Conservation (phyloP, 2,797 vertebrate species). For the Sternarchorhynchus goeldii region DNA sequence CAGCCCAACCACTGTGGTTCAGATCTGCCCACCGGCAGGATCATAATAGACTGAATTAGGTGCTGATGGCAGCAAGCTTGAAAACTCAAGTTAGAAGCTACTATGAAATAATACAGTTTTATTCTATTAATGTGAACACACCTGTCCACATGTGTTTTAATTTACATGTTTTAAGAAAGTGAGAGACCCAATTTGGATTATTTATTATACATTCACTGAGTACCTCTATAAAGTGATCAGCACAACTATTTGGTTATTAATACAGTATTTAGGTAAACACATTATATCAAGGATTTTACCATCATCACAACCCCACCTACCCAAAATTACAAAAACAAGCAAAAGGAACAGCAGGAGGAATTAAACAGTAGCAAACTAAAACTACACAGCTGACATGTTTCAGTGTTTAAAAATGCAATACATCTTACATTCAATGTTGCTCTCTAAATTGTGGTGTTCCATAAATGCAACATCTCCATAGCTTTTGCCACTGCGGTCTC, state of each 20-base stretch:
- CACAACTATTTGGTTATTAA: too few relatives aligned
- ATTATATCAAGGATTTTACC: too few relatives aligned
- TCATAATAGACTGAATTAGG: not conserved
- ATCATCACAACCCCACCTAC: too few relatives aligned
- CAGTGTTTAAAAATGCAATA: not conserved
- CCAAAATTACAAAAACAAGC: too few relatives aligned
- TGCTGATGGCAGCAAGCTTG: not conserved
- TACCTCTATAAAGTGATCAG: too few relatives aligned
- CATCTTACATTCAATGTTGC: constrained; percentile 83
- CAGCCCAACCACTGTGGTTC: constrained; percentile 78
- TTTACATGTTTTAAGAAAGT: not conserved
- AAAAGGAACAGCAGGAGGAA: not conserved
- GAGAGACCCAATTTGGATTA: not conserved
- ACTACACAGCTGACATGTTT: not conserved
- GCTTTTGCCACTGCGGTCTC: constrained; percentile 84
- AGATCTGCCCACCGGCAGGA: constrained; percentile 71
- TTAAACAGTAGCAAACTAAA: not conserved
- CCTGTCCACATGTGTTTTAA: too few relatives aligned
- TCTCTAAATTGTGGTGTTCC: constrained; percentile 84
- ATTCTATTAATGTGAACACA: too few relatives aligned
- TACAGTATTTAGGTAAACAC: too few relatives aligned
- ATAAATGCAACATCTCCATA: constrained; percentile 90
- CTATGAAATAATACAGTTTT: too few relatives aligned
- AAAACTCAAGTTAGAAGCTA: not conserved
- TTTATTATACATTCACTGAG: too few relatives aligned